Base-by-base conservation (phyloP, 2,797 vertebrate genomes). In the Platalea minor region DNA sequence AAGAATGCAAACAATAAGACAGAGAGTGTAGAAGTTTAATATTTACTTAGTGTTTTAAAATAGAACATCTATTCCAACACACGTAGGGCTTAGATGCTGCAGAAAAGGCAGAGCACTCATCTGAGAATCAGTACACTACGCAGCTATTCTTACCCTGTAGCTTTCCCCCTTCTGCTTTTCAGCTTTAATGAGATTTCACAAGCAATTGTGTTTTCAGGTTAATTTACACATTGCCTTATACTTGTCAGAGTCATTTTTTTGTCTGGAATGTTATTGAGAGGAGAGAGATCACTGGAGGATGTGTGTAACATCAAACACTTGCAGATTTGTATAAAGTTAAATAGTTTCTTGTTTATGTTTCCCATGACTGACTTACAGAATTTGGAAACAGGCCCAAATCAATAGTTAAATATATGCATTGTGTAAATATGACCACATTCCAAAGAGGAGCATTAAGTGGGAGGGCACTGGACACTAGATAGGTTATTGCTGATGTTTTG, bases 1-100 rank as follows among this genome's bases (percentile, higher is more conserved):
- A 91, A 83, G 84, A 94, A 94, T 75, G 67, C 70, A 96, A 96
- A 94, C 84, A 93, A 28, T 48, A 92, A 86, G 75, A 73, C 33
- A 89, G 56, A 76, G 61, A 84, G 51, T 16, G 33, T 53, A 57
- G 46, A 89, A 92, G 48, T 92, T 88, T 79, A 92, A 81, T 95
- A 86, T 92, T 96, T 91, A 93, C 57, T 93, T 67, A 67, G 31
- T n/a, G 60, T 67, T 95, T 88, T 94, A 94, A 96, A 96, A 94
- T 74, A 94, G 76, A 92, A 60, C 65, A 85, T 96, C 74, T 48
- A 65, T 85, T 93, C n/a, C 82, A 85, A 54, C 33, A 45, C 21
- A 53, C 0, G 0, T 18, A 57, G 28, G 25, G 31, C 68, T 91
- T 64, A 77, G 24, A 89, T 61, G 35, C 45, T 7, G 19, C 3